Percentiles rank a stretch among this genome's conserved stretches.
These are phyloP conservation scores for Rhabdornis inornatus DNA, from an alignment of 2,113 vertebrate genomes.

Conservation along the genomic window DNA sequence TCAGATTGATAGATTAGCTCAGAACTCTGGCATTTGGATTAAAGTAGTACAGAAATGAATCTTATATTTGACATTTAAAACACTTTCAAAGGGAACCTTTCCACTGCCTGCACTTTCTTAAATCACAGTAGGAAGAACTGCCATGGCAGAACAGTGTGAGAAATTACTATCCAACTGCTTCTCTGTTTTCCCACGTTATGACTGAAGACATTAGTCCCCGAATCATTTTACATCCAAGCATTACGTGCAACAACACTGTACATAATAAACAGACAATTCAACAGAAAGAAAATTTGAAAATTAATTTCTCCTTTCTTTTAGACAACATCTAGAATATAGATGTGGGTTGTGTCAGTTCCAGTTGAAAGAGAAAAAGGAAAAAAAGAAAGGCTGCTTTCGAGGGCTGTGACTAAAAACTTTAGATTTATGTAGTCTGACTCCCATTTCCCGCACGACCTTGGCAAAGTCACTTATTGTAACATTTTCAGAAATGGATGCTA, in stretches of 20 bases:
- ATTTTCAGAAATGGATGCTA: constrained; percentile 34
- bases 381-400: background rate
- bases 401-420: background rate
- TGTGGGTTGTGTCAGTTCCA: background rate
- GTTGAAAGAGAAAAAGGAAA: background rate
- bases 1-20: constrained; percentile 68
- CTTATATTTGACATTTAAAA: constrained; percentile 78
- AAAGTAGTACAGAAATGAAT: constrained; percentile 73
- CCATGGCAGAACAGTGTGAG: constrained; percentile 56
- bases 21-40: constrained; percentile 75
- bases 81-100: constrained; percentile 68
- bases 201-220: constrained; percentile 52
- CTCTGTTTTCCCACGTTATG: constrained; percentile 61
- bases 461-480: constrained; percentile 32
- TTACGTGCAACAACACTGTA: background rate
- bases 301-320: background rate
- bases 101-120: constrained; percentile 67
- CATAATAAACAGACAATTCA: constrained; percentile 1
- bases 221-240: constrained; percentile 47
- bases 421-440: constrained; percentile 5
- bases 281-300: constrained; percentile 16
- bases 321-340: constrained; percentile 6
- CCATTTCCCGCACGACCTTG: background rate
- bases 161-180: constrained; percentile 63
- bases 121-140: constrained; percentile 70